A percentile compares a stretch with the other conserved stretches of the same genome.
These are phyloP conservation scores for Megaceryle maxima DNA, from an alignment of 2,113 vertebrate genomes.

Conservation along the genomic window DNA sequence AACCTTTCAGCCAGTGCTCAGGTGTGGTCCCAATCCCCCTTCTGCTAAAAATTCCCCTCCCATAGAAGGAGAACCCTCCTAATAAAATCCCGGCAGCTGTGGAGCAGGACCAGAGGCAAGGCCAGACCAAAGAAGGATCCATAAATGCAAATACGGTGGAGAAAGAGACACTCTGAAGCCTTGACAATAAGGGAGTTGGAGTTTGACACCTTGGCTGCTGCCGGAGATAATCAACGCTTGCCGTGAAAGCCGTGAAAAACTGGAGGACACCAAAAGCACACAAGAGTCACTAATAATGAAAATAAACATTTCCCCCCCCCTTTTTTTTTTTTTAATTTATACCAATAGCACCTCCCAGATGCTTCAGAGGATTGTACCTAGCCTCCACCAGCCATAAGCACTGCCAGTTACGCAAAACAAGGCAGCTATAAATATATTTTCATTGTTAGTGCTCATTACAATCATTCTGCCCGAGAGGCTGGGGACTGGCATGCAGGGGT, in stretches of 20 bases:
- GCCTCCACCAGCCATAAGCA: neutral
- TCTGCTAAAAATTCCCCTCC: neutral
- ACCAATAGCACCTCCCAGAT: neutral
- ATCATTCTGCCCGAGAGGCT: neutral
- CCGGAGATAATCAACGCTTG: neutral
- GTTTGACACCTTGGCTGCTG: neutral
- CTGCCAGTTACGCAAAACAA: constrained; percentile 44
- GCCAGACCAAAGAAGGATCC: neutral
- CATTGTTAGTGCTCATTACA: constrained; percentile 36
- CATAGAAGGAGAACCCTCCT: neutral
- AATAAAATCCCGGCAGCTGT: neutral
- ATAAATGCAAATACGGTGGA: neutral
- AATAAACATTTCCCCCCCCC: neutral
- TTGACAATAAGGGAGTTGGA: neutral
- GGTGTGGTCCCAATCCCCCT: neutral
- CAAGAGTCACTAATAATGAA: neutral
- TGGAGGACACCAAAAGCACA: neutral
- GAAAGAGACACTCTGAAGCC: neutral
- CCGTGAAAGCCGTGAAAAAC: neutral
- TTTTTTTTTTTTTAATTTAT: neutral
- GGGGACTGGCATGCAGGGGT: neutral
- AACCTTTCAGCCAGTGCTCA: neutral
- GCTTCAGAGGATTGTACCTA: neutral
- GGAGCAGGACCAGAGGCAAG: neutral
- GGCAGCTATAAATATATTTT: constrained; percentile 38